Evolutionary conservation across 2,888 invertebrate species (phyloP), one percentile per base, ranked within the genome.

Genomic region (Acleris emargana): DNA sequence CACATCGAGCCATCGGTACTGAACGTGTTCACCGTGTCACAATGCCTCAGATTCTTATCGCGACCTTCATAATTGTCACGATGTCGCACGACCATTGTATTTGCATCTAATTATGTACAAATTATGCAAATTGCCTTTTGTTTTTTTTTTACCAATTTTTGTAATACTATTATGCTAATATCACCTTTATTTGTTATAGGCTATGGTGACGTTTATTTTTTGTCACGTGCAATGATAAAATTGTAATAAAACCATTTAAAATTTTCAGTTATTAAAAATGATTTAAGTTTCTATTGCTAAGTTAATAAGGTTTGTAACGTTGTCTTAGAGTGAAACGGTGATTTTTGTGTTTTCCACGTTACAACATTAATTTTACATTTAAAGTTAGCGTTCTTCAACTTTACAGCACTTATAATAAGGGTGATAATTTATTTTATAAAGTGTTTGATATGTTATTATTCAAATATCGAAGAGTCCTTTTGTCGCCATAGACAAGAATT

Each of bases 21-120:
- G 7, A 43, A 45, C 7, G 17, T 16, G 5, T 49, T 11, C 49
- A 9, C 18, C 38, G 11, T 38, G 16, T 42, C 42, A 54, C 20
- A 20, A 54, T 42, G 18, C 49, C 49, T 17, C 20, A 42, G 45
- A 57, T 57, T 54, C 16, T 25, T 45, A 57, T 57, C 57, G 22
- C 43, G 17, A 11, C 57, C 57, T 57, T 45, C 45, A 22, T 57
- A 13, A 49, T 57, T 57, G 57, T 57, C 57, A n/a, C 57, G 57
- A 57, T 57, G 57, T 57, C 57, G 45, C 57, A 22, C 45, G 57
- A 45, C 57, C 25, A 57, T 57, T 58, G 49, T 49, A 49, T 88
- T 88, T 87, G 87, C 88, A 89, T 88, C 70, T 71, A 62, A 69
- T 70, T 81, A 82, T 83, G 71, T 62, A 76, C 74, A 74, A 79